Evolutionary conservation across 2,888 invertebrate genomes (phyloP).

Genomic region (Polydrusus cervinus): DNA sequence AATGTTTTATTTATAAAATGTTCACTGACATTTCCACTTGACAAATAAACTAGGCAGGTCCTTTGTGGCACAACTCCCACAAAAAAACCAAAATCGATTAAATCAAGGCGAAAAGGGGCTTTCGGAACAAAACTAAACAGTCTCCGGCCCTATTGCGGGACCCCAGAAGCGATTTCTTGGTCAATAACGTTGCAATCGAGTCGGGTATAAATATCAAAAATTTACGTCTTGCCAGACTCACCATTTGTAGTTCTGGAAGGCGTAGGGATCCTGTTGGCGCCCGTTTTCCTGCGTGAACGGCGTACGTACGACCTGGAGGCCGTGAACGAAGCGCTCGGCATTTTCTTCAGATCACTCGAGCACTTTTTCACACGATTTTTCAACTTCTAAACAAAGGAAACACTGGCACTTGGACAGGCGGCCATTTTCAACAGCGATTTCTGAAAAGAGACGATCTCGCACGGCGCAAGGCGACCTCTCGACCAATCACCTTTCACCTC

Average conservation of each 20-base stretch:
- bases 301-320: constrained; percentile 93
- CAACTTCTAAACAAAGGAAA: constrained; percentile 87
- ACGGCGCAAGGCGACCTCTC: constrained; percentile 52
- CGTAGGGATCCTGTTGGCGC: constrained; percentile 88
- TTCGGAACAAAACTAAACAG: constrained; percentile 1
- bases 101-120: constrained; percentile 48
- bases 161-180: constrained; percentile 9
- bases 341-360: constrained; percentile 74
- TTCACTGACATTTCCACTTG: constrained; percentile 54
- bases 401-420: constrained; percentile 85
- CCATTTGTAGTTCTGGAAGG: constrained; percentile 88
- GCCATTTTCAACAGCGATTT: constrained; percentile 80
- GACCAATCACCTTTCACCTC: constrained; percentile 51
- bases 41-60: constrained; percentile 62
- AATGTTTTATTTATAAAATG: constrained; percentile 52
- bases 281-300: constrained; percentile 90
- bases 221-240: constrained; percentile 71
- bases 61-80: constrained; percentile 57
- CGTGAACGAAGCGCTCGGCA: constrained; percentile 97
- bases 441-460: constrained; percentile 51
- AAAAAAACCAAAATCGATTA: constrained; percentile 53
- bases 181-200: constrained; percentile 44
- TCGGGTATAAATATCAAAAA: constrained; percentile 44
- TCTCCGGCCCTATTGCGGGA: background rate
- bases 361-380: constrained; percentile 62